Conservation (phyloP, 2,888 invertebrate species). For the Tipula vernalis region DNA sequence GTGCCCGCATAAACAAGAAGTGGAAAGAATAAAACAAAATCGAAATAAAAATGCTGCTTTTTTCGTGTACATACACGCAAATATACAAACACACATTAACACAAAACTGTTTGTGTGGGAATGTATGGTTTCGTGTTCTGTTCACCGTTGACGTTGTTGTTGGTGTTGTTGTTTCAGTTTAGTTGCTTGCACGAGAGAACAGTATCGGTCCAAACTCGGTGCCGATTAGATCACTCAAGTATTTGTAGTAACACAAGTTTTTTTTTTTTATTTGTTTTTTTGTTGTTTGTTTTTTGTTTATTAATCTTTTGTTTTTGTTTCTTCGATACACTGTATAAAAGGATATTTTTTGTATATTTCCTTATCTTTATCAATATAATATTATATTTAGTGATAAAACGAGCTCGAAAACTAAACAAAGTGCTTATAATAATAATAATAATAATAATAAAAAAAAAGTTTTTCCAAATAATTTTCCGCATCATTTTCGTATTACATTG, state of each 20-base stretch:
- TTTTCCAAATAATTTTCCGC: not conserved
- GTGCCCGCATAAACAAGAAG: not conserved
- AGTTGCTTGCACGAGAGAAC: not conserved
- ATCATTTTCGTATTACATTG: not conserved
- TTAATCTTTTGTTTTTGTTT: not conserved
- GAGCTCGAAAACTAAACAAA: not conserved
- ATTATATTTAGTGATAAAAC: not conserved
- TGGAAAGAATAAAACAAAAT: not conserved
- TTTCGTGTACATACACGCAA: not conserved
- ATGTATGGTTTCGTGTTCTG: not conserved
- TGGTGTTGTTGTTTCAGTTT: not conserved
- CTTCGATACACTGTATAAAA: not conserved
- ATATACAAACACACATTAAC: not conserved
- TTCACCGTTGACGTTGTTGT: not conserved
- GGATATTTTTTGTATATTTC: not conserved
- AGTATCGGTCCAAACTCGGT: conserved; percentile 11
- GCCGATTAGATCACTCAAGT: conserved; percentile 9
- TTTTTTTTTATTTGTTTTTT: conserved; percentile 4
- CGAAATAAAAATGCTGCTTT: not conserved
- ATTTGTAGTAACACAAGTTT: not conserved
- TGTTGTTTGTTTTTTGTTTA: not conserved
- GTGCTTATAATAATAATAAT: not conserved
- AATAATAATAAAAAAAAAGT: not conserved
- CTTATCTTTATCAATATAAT: not conserved
- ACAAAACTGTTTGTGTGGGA: not conserved